Evolutionary conservation across 1,140 invertebrate genomes (phyloP).

Genomic region (Drosophila nigromelanica): DNA sequence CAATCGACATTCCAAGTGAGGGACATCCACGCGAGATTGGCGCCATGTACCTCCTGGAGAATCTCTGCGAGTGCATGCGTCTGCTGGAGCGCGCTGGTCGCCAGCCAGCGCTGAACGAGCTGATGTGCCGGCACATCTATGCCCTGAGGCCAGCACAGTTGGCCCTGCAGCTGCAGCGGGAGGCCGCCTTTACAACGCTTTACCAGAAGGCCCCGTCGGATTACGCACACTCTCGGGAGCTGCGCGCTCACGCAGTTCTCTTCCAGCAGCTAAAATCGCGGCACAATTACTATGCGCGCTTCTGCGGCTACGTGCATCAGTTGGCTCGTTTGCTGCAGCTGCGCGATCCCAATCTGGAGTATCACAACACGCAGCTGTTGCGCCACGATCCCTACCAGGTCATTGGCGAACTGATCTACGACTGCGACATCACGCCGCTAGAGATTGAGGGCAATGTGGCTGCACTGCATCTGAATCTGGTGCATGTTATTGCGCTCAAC

Average conservation of each 20-base stretch:
- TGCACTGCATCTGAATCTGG: constrained; percentile 86
- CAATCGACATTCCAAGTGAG: constrained; percentile 8
- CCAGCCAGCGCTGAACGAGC: constrained; percentile 41
- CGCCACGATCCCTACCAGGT: constrained; percentile 82
- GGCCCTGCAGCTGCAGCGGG: constrained; percentile 59
- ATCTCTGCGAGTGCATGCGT: constrained; percentile 74
- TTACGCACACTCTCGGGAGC: constrained; percentile 46
- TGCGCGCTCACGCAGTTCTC: constrained; percentile 44
- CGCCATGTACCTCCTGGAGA: constrained; percentile 64
- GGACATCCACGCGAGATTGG: constrained; percentile 52
- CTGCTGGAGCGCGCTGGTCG: constrained; percentile 50
- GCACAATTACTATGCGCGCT: constrained; percentile 81
- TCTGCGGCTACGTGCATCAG: constrained; percentile 84
- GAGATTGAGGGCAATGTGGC: constrained; percentile 85
- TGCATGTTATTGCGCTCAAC: constrained; percentile 86
- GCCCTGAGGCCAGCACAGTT: constrained; percentile 55
- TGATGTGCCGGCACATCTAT: constrained; percentile 61
- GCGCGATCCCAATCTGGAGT: constrained; percentile 81
- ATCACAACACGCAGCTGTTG: constrained; percentile 83
- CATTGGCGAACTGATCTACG: constrained; percentile 86
- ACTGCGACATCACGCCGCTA: constrained; percentile 85
- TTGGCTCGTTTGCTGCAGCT: constrained; percentile 83
- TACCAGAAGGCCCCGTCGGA: constrained; percentile 50
- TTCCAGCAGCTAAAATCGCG: constrained; percentile 67
- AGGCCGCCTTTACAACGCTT: constrained; percentile 52